Base-by-base conservation (phyloP, 2,113 vertebrate species). In the Clarias macrocephalus region DNA sequence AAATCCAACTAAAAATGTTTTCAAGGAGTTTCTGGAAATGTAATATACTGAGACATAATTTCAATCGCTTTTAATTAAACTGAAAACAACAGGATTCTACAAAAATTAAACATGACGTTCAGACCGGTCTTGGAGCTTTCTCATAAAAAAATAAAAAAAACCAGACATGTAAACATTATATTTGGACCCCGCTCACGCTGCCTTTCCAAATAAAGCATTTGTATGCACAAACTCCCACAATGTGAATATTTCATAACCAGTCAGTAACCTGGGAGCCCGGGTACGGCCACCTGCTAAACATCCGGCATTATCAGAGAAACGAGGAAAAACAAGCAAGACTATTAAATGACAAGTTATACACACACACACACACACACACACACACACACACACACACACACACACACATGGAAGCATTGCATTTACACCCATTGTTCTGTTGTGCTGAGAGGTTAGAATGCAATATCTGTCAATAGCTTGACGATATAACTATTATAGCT, bases 191-290 rank as follows among this genome's bases (percentile, higher is more conserved):
- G 9, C 79, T 80, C 79, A 60, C 30, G 56, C 79, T 30, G 56
- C 19, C 79, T 80, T 60, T 60, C 56, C 28, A 59, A 80, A 80
- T 80, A 80, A 23, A 80, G 56, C 13, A 80, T 80, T 80, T 57
- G 76, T 80, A 80, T 60, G 79, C 30, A 5, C 57, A 13, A 16
- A 37, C 18, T 80, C 79, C 79, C 18, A 80, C 79, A 21, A 19
- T 9, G 54, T 33, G 54, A 80, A 80, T 80, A 60, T 80, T 80
- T 33, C 79, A 80, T 60, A 80, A 80, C 28, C 56, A 60, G 79
- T 21, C 56, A 80, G 56, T 80, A 59, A 80, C 56, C 79, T 60
- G 79, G 57, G 60, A 59, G 57, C 57, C 28, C 57, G 13, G 57
- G 11, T 37, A 23, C 37, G 19, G 57, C 57, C 79, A 60, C 56